These are phyloP conservation scores for Sphaeramia orbicularis DNA, from an alignment of 2,797 vertebrate species.

Conservation along the genomic window DNA sequence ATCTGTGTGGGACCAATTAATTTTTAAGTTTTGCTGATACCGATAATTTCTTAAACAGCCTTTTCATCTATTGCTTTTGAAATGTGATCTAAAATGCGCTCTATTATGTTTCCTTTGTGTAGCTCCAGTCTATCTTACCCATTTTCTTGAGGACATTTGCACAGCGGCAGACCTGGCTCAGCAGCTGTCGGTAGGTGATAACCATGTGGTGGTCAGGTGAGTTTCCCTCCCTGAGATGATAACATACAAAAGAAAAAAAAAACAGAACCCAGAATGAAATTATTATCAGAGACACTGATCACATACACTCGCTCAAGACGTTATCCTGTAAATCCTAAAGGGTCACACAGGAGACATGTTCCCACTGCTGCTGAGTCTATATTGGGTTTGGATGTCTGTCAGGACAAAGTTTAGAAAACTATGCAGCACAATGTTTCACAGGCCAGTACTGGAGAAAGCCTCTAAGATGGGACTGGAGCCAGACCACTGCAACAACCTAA, in stretches of 20 bases:
- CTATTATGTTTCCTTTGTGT: too few relatives aligned
- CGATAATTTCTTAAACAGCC: too few relatives aligned
- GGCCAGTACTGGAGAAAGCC: conserved; percentile 24
- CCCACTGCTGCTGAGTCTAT: conserved; percentile 42
- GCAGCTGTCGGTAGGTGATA: conserved; percentile 85
- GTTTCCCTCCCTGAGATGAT: conserved; percentile 86
- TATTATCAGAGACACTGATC: neutral
- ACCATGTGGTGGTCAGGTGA: conserved; percentile 78
- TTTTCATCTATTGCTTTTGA: too few relatives aligned
- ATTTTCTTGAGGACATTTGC: conserved; percentile 85
- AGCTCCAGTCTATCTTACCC: conserved; percentile 72
- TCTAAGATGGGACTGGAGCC: conserved; percentile 21
- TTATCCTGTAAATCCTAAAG: neutral
- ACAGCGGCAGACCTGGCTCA: conserved; percentile 86
- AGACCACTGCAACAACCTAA: conserved; percentile 15
- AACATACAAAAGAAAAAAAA: neutral
- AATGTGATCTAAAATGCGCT: too few relatives aligned
- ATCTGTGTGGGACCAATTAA: too few relatives aligned
- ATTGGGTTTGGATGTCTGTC: conserved; percentile 64
- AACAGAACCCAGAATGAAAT: neutral
- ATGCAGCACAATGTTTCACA: conserved; percentile 50
- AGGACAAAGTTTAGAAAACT: conserved; percentile 47
- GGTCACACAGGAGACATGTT: conserved; percentile 43
- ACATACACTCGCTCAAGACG: neutral
- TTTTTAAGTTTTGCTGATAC: too few relatives aligned